Conservation (phyloP, 2,113 vertebrate species). For the Pipa parva region DNA sequence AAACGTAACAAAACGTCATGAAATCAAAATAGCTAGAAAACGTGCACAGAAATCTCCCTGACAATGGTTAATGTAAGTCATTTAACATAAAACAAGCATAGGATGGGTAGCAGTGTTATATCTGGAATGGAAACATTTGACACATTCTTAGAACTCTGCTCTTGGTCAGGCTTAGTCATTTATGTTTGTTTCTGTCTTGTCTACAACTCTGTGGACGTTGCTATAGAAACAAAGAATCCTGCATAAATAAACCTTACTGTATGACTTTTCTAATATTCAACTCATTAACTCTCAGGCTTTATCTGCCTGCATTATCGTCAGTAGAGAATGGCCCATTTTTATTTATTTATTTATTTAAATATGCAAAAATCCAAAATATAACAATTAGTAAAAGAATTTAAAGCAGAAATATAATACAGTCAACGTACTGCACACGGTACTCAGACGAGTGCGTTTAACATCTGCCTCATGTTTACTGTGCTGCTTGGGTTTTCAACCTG, state of each 20-base stretch:
- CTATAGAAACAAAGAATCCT: constrained; percentile 5
- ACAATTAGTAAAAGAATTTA: too few relatives aligned
- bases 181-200: constrained; percentile 15
- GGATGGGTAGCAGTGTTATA: neutral
- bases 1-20: too few relatives aligned
- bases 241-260: constrained; percentile 4
- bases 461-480: too few relatives aligned
- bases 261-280: neutral
- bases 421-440: too few relatives aligned
- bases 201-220: constrained; percentile 15
- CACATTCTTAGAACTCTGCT: constrained; percentile 21
- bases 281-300: neutral
- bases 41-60: too few relatives aligned
- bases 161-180: constrained; percentile 26
- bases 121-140: constrained; percentile 17
- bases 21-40: too few relatives aligned
- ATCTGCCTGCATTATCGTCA: neutral
- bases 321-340: neutral
- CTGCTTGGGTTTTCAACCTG: too few relatives aligned
- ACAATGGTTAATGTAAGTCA: neutral
- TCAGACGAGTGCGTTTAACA: too few relatives aligned
- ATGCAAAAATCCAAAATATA: too few relatives aligned
- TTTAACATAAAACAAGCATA: neutral
- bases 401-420: too few relatives aligned
- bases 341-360: too few relatives aligned